Conservation (phyloP, 2,888 invertebrate species). For the Harpalus rubripes region DNA sequence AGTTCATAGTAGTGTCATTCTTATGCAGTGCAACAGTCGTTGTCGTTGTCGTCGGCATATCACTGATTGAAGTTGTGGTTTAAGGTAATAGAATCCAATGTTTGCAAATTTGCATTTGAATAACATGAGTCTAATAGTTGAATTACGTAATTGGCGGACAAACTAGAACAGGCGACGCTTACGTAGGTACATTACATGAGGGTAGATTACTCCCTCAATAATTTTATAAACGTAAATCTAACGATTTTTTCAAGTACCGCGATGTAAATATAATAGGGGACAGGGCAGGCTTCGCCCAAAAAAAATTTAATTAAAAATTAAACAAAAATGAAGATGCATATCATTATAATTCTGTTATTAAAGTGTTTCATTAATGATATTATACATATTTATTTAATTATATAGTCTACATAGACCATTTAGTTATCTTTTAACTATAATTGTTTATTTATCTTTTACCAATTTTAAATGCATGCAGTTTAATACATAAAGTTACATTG, state of each 20-base stretch:
- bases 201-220: slow-evolving; percentile 34
- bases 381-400: no score
- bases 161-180: slow-evolving; percentile 21
- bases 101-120: slow-evolving; percentile 45
- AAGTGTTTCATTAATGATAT: no score
- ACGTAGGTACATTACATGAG: slow-evolving; percentile 23
- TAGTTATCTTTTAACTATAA: no score
- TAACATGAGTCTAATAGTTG: slow-evolving; percentile 10
- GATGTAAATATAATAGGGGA: slow-evolving; percentile 18
- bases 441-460: no score
- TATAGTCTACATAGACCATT: no score
- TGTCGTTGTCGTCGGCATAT: background rate
- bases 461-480: no score
- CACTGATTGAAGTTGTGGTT: slow-evolving; percentile 23
- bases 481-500: no score
- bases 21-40: background rate
- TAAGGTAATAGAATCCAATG: slow-evolving; percentile 15
- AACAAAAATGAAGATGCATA: background rate
- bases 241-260: slow-evolving; percentile 45
- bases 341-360: no score
- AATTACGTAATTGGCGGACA: slow-evolving; percentile 30
- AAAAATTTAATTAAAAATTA: background rate
- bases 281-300: background rate
- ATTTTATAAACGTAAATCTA: slow-evolving; percentile 53
- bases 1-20: background rate